These are phyloP conservation scores for Pachydiplax longipennis DNA, from an alignment of 2,888 invertebrate species.

Conservation along the genomic window DNA sequence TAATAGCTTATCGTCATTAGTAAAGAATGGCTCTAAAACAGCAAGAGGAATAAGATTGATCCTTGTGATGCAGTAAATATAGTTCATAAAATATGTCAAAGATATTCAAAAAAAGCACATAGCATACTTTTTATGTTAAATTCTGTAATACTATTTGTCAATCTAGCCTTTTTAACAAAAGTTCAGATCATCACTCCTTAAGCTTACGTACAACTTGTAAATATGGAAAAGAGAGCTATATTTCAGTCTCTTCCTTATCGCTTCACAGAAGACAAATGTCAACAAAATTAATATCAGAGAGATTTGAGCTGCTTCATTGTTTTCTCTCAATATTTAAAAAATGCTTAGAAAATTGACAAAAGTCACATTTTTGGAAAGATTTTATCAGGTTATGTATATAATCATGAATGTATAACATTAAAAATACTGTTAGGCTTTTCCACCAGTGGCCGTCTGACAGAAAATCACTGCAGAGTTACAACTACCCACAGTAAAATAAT, in stretches of 20 bases:
- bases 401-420: conserved; percentile 40
- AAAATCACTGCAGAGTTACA: conserved; percentile 10
- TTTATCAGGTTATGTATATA: conserved; percentile 31
- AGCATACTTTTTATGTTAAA: conserved; percentile 38
- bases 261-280: conserved; percentile 25
- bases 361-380: conserved; percentile 39
- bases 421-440: conserved; percentile 38
- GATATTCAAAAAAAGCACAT: conserved; percentile 38
- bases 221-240: conserved; percentile 36
- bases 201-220: conserved; percentile 36
- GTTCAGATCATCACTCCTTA: conserved; percentile 33
- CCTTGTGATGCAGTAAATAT: conserved; percentile 42
- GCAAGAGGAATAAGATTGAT: conserved; percentile 32
- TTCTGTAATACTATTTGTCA: conserved; percentile 33
- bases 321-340: conserved; percentile 32
- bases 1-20: background rate
- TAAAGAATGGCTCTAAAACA: background rate
- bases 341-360: conserved; percentile 39
- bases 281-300: conserved; percentile 23
- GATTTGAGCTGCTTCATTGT: conserved; percentile 29
- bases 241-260: conserved; percentile 28
- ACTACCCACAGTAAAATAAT: conserved; percentile 33
- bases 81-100: conserved; percentile 42
- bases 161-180: conserved; percentile 42
- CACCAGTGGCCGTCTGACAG: conserved; percentile 21